Evolutionary conservation across 1,140 invertebrate species (phyloP).

Genomic region (Ephestia elutella): DNA sequence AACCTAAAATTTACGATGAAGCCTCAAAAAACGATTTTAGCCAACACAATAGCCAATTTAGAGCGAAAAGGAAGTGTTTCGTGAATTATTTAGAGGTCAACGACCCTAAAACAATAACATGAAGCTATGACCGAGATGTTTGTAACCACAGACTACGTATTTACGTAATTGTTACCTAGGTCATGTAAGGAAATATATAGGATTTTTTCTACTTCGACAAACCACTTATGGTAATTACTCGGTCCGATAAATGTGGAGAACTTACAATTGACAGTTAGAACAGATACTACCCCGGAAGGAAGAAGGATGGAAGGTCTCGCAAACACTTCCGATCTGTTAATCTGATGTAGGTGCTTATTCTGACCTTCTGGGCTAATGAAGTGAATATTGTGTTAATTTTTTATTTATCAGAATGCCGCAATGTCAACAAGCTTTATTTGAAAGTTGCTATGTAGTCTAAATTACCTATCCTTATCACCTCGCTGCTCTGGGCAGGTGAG

Average conservation of each 20-base stretch:
- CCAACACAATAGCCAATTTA: too few species aligned
- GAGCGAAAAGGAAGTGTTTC: too few species aligned
- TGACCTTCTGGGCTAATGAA: constrained; percentile 10
- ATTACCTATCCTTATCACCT: too few species aligned
- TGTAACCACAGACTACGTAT: too few species aligned
- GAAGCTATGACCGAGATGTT: too few species aligned
- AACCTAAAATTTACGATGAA: too few species aligned
- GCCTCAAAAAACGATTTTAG: too few species aligned
- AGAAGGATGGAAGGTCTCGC: constrained; percentile 49
- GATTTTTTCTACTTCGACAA: background rate
- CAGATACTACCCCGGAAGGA: constrained; percentile 40
- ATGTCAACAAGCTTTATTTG: background rate
- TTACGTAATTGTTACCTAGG: too few species aligned
- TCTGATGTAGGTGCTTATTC: background rate
- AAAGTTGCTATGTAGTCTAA: background rate
- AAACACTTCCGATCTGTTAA: constrained; percentile 40
- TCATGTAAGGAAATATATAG: too few species aligned
- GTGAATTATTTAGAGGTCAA: too few species aligned
- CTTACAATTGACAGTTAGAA: background rate
- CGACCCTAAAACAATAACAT: too few species aligned
- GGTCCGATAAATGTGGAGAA: background rate
- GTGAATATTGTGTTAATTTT: constrained; percentile 13
- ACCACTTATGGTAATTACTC: background rate
- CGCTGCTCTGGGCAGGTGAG: too few species aligned
- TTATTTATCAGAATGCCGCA: background rate